phyloP scores from a whole-genome alignment of 2,888 invertebrate species.

The Agonopterix heracliana region DNA sequence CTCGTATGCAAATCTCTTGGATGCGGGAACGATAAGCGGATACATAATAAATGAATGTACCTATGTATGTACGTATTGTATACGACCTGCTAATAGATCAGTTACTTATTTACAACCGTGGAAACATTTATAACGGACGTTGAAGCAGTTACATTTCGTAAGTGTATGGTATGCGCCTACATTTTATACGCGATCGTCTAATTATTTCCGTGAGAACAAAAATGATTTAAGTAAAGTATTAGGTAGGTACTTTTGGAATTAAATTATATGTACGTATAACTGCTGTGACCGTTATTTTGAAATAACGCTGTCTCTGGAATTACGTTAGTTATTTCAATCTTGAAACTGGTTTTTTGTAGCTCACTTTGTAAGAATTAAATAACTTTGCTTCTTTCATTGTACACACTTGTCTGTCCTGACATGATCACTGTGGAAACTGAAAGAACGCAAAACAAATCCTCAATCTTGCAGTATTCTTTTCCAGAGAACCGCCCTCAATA shows the following conservation, averaged over 20 bases:
- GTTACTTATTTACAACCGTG: constrained; percentile 10
- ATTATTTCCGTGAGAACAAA: constrained; percentile 21
- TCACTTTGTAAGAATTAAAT: too few relatives aligned
- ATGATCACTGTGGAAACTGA: too few relatives aligned
- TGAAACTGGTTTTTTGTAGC: neutral
- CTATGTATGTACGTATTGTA: constrained; percentile 16
- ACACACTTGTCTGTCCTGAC: too few relatives aligned
- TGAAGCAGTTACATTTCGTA: constrained; percentile 5
- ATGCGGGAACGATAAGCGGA: constrained; percentile 43
- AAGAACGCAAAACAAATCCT: too few relatives aligned
- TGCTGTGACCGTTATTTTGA: constrained; percentile 1
- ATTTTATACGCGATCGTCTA: neutral
- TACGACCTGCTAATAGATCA: constrained; percentile 9
- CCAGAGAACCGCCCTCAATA: too few relatives aligned
- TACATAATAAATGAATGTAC: constrained; percentile 26
- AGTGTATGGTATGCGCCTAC: neutral
- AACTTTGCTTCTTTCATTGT: too few relatives aligned
- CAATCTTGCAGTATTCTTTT: too few relatives aligned
- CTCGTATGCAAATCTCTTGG: constrained; percentile 61
- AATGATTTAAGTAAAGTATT: constrained; percentile 3
- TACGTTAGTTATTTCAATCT: constrained; percentile 1
- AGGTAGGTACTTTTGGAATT: constrained; percentile 1
- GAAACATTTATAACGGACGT: constrained; percentile 17
- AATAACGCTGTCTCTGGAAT: neutral
- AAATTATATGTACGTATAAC: neutral